Conservation (phyloP, 2,797 vertebrate genomes). For the Zenarchopterus dispar region DNA sequence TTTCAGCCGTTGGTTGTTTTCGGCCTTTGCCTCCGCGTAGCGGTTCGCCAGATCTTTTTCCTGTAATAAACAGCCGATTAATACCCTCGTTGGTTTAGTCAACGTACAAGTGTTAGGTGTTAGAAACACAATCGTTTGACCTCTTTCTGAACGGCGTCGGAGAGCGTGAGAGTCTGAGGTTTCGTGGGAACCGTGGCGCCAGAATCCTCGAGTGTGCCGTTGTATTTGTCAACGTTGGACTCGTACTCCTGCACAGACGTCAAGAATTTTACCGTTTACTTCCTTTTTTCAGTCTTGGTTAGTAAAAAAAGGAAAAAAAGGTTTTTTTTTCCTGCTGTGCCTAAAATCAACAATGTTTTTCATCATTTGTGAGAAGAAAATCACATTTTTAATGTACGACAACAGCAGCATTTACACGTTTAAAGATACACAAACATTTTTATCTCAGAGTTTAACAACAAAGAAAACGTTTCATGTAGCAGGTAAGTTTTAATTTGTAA, state of each 20-base stretch:
- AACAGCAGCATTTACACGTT: too few relatives aligned
- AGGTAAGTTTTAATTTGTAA: too few relatives aligned
- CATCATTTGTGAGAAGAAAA: too few relatives aligned
- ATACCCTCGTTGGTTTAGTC: not conserved
- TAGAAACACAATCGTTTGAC: constrained; percentile 67
- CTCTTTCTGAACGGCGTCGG: constrained; percentile 89
- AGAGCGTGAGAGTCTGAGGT: constrained; percentile 75
- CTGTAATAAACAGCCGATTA: constrained; percentile 74
- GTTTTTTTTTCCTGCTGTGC: too few relatives aligned
- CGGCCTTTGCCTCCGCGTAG: constrained; percentile 84
- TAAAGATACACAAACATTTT: too few relatives aligned
- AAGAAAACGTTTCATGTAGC: too few relatives aligned
- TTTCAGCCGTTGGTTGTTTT: constrained; percentile 86
- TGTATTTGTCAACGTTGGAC: constrained; percentile 86
- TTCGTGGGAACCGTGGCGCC: constrained; percentile 72
- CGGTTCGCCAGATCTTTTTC: constrained; percentile 86
- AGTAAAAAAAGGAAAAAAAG: too few relatives aligned
- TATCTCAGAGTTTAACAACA: too few relatives aligned
- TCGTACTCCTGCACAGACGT: constrained; percentile 87
- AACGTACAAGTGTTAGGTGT: not conserved
- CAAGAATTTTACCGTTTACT: not conserved
- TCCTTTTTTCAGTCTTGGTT: not conserved
- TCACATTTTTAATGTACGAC: too few relatives aligned
- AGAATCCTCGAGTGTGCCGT: constrained; percentile 82
- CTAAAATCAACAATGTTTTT: too few relatives aligned